Conservation (phyloP, 2,797 vertebrate species). For the Pangasius krempfi region DNA sequence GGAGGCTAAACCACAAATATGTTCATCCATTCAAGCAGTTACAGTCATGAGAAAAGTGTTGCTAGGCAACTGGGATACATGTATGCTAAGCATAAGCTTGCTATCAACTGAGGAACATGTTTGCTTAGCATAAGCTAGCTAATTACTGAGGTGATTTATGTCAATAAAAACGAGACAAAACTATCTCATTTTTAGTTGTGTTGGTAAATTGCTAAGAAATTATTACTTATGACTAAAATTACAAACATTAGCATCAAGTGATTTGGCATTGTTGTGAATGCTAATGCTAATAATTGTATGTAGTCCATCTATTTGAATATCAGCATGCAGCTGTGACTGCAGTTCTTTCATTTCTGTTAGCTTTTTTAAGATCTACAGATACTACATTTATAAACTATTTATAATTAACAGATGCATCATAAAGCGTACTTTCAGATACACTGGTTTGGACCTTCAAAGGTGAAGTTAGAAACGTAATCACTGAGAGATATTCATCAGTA, state of each 20-base stretch:
- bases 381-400: too few species aligned
- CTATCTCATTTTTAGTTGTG: neutral
- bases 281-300: neutral
- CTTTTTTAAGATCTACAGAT: neutral
- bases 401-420: neutral
- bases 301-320: neutral
- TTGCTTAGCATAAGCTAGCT: neutral
- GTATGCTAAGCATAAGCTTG: neutral
- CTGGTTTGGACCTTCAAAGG: neutral
- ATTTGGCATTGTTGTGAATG: neutral
- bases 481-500: neutral
- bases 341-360: neutral
- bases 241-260: neutral
- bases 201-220: neutral
- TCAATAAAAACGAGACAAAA: neutral
- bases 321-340: neutral
- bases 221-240: neutral
- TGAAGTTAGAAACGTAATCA: neutral
- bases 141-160: neutral
- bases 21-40: neutral
- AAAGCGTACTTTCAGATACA: neutral
- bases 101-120: neutral
- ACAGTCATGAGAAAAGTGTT: neutral
- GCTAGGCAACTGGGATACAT: neutral
- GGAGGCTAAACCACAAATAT: neutral